Evolutionary conservation across 2,888 invertebrate genomes (phyloP), one percentile per base, ranked within the genome.

Genomic region (Neuroscelio doddi): DNA sequence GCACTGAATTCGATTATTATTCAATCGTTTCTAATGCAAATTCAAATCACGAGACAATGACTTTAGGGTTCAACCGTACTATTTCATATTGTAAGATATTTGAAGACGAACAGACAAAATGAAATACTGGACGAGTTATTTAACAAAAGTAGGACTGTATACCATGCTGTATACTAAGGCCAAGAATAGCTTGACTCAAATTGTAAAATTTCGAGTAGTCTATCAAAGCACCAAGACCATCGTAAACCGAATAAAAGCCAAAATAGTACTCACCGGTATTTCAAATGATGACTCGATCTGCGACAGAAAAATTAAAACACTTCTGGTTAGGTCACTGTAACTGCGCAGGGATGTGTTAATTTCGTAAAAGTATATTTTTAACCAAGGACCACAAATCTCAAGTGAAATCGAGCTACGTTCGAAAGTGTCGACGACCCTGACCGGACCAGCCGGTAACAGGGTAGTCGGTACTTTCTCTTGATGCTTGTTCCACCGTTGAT

Each of bases 211-310:
- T 82, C 69, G 78, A 76, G 70, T 83, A 83, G 77, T 83, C 83
- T 80, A 83, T 83, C 82, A 79, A 79, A 77, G 79, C 82, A 83
- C 83, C 80, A 83, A 83, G 76, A 82, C 68, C 79, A 71, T 68
- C n/a, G n/a, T 30, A 34, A 41, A 46, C 42, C 47, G 47, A 64
- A 58, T 56, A 30, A 24, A 71, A 77, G 77, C 78, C 77, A 75
- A 81, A 82, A 82, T 69, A 69, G 74, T 71, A 80, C 83, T 82
- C 82, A 82, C 81, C 69, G 55, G 34, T 64, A 50, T 63, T 52
- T 55, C 47, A 4, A 34, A 32, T 27, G 53, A 63, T 44, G 55
- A 46, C 56, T 62, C 57, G 67, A 75, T 79, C 78, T 78, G 74
- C 77, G 78, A 76, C 76, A 77, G 72, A 78, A 75, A 72, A 69